A percentile compares a stretch with the other conserved stretches of the same genome.
Conservation (phyloP, 2,888 invertebrate genomes). For the Trachelus stipa region DNA sequence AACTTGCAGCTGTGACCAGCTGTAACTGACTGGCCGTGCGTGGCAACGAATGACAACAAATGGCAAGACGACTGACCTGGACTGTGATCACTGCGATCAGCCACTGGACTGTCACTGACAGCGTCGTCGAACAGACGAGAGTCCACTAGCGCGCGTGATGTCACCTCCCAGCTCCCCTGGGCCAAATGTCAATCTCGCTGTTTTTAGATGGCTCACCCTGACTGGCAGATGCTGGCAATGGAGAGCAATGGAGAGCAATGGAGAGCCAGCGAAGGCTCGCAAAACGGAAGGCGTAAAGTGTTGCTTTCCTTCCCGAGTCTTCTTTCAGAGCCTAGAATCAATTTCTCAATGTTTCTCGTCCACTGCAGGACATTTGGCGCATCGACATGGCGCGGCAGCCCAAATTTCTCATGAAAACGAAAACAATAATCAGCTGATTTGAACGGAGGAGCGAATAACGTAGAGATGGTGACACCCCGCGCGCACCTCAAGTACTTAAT, state of each 20-base stretch:
- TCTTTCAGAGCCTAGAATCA: not conserved
- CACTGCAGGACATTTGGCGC: not conserved
- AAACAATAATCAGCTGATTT: conserved; percentile 64
- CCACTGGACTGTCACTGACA: too few relatives aligned
- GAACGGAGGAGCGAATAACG: not conserved
- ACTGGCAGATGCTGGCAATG: too few relatives aligned
- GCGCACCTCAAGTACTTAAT: not conserved
- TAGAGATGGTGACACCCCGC: not conserved
- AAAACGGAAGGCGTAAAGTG: too few relatives aligned
- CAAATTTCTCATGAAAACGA: conserved; percentile 38
- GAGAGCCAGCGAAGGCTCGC: too few relatives aligned
- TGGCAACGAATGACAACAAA: conserved; percentile 40
- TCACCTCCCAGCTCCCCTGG: not conserved
- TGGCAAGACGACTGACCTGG: conserved; percentile 34
- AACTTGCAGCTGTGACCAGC: conserved; percentile 13
- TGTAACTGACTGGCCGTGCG: conserved; percentile 32
- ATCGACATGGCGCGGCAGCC: conserved; percentile 1
- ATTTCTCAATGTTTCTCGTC: not conserved
- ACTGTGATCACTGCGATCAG: too few relatives aligned
- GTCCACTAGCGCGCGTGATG: not conserved
- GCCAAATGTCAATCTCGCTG: conserved; percentile 5
- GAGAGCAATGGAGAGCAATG: too few relatives aligned
- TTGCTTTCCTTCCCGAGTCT: too few relatives aligned
- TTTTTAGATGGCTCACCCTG: too few relatives aligned
- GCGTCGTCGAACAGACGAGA: too few relatives aligned